Evolutionary conservation across 2,113 vertebrate genomes (phyloP).

Genomic region (Lethenteron camtschaticum): DNA sequence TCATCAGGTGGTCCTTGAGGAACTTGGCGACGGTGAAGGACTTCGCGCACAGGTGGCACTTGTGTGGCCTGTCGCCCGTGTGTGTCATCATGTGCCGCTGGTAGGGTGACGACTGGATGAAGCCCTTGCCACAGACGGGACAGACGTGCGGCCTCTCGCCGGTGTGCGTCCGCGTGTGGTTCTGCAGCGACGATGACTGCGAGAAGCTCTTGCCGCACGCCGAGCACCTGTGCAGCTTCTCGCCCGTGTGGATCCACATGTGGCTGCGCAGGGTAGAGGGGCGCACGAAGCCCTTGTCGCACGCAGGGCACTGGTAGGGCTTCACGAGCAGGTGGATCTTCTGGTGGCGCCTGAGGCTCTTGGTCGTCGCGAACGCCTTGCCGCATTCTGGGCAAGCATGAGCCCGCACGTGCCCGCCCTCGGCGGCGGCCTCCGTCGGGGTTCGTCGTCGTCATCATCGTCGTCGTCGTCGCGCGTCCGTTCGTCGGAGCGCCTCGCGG

Average conservation of each 20-base stretch:
- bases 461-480: too few relatives aligned
- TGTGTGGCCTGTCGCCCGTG: conserved; percentile 21
- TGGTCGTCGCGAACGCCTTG: conserved; percentile 16
- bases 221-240: background rate
- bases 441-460: too few relatives aligned
- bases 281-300: conserved; percentile 17
- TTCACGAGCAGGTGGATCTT: conserved; percentile 20
- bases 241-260: conserved; percentile 12
- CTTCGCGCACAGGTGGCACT: conserved; percentile 61
- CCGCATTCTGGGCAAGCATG: conserved; percentile 17
- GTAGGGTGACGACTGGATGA: background rate
- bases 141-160: conserved; percentile 2
- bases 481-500: too few relatives aligned
- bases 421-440: too few relatives aligned
- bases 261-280: conserved; percentile 17
- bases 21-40: conserved; percentile 67
- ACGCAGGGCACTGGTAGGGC: conserved; percentile 16
- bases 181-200: background rate
- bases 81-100: conserved; percentile 2
- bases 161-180: conserved; percentile 3
- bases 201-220: conserved; percentile 1
- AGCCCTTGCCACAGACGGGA: background rate
- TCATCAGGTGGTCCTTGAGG: conserved; percentile 63
- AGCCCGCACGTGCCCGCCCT: conserved; percentile 13
- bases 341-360: conserved; percentile 17